Conservation (phyloP, 2,113 vertebrate genomes). For the Urocynchramus pylzowi region DNA sequence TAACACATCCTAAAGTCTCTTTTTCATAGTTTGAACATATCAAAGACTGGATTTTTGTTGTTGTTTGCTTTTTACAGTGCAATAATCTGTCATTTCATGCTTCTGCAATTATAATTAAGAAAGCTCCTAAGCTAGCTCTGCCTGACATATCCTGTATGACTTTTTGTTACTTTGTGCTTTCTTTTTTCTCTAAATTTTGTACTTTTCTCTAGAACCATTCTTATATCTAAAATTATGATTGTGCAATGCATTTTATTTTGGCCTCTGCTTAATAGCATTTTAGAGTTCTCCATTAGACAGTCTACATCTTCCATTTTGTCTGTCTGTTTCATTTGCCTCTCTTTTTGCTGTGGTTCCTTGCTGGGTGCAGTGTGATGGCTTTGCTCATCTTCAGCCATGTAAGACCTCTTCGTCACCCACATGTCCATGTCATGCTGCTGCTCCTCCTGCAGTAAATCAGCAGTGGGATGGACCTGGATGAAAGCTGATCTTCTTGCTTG, state of each 20-base stretch:
- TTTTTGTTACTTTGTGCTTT: neutral
- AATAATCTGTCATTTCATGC: neutral
- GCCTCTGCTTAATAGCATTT: neutral
- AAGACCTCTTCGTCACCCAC: neutral
- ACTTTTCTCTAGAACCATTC: neutral
- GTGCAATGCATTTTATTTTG: neutral
- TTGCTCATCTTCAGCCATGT: neutral
- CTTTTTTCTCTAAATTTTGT: neutral
- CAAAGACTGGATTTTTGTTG: neutral
- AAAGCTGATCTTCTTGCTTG: neutral
- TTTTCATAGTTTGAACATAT: neutral
- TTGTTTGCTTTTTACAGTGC: neutral
- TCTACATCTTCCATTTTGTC: neutral
- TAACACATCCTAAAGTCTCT: neutral
- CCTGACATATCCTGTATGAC: neutral
- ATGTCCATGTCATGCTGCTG: accelerated
- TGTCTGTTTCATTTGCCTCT: neutral
- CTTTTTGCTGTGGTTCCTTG: neutral
- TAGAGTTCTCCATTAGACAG: neutral
- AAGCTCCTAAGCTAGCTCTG: neutral
- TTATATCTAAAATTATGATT: neutral
- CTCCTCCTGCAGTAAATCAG: neutral
- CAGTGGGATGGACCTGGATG: accelerated
- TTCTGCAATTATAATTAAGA: neutral
- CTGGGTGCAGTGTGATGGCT: neutral